Evolutionary conservation across 2,113 vertebrate species (phyloP).

Genomic region (Pithys albifrons): DNA sequence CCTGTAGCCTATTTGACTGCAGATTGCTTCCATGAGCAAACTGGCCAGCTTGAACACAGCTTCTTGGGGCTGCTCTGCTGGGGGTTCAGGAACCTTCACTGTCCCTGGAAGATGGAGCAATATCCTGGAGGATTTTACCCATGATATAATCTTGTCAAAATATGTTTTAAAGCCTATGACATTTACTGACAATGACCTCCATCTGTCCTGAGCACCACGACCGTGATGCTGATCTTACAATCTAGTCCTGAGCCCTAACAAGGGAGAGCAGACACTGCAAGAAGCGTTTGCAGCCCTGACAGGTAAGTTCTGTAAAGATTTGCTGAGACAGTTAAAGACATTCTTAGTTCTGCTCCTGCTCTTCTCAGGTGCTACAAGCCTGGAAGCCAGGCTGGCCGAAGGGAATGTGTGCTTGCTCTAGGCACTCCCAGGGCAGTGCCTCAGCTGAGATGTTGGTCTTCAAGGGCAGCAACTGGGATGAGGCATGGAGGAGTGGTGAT

Average conservation of each 20-base stretch:
- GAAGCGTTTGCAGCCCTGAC: neutral
- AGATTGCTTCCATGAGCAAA: neutral
- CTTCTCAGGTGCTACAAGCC: neutral
- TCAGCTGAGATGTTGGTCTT: neutral
- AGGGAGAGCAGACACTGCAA: neutral
- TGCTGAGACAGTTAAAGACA: neutral
- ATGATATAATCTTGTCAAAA: neutral
- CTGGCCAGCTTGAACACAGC: neutral
- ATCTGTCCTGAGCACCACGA: neutral
- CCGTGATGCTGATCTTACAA: fast-evolving
- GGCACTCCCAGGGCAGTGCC: neutral
- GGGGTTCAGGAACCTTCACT: neutral
- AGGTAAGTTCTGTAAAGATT: neutral
- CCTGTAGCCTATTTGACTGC: neutral
- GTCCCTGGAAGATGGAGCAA: neutral
- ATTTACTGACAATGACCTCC: neutral
- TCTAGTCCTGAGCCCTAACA: neutral
- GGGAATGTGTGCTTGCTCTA: fast-evolving
- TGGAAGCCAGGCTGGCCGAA: neutral
- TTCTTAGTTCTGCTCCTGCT: neutral
- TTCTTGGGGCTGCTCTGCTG: neutral
- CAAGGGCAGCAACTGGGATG: neutral
- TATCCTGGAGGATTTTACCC: neutral
- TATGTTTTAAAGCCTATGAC: neutral
- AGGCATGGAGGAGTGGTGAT: neutral